Evolutionary conservation across 64 coral and sea anemone genomes (phyloP).

Genomic region (Trachythela sp.): DNA sequence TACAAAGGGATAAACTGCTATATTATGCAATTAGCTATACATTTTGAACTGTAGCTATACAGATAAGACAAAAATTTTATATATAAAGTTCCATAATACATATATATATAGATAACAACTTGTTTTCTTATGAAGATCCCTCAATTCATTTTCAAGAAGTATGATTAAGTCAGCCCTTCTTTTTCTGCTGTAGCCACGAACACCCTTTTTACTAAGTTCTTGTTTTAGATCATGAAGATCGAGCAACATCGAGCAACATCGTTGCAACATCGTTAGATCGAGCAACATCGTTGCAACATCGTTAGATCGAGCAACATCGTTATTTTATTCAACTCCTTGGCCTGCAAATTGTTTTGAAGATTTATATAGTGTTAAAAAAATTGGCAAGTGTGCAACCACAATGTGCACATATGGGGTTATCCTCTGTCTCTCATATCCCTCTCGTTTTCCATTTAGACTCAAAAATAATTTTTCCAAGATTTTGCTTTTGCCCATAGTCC

Average conservation of each 20-base stretch:
- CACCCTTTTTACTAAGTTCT: slow-evolving; percentile 28
- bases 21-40: too few species aligned
- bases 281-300: slow-evolving; percentile 31
- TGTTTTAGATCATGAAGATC: slow-evolving; percentile 33
- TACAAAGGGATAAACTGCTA: too few species aligned
- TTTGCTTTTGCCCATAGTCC: background rate
- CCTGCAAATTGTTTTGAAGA: slow-evolving; percentile 30
- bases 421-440: slow-evolving; percentile 11
- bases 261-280: slow-evolving; percentile 24
- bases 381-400: slow-evolving; percentile 28
- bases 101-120: too few species aligned
- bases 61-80: too few species aligned
- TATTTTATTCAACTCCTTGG: slow-evolving; percentile 39
- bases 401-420: slow-evolving; percentile 45
- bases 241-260: too few species aligned
- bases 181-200: slow-evolving; percentile 29
- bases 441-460: slow-evolving; percentile 17
- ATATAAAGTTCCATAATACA: too few species aligned
- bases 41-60: too few species aligned
- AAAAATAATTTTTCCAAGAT: slow-evolving; percentile 24
- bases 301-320: slow-evolving; percentile 20
- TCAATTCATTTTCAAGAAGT: slow-evolving; percentile 26
- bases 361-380: slow-evolving; percentile 30
- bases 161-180: slow-evolving; percentile 26
- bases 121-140: too few species aligned